Conservation (phyloP, 2,113 vertebrate species). For the Puffinus mauretanicus region DNA sequence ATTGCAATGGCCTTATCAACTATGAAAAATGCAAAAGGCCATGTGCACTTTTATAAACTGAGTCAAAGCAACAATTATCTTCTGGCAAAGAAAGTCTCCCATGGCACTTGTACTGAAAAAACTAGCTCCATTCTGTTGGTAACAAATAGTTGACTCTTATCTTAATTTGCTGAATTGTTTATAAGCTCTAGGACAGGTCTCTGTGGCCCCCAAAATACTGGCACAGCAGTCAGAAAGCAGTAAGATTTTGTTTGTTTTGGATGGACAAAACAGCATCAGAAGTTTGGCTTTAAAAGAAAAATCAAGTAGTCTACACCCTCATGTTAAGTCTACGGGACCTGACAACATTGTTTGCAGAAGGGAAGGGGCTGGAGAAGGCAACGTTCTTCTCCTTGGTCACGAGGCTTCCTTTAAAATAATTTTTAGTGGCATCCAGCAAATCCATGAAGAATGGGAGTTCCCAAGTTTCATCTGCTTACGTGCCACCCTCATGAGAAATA, state of each 20-base stretch:
- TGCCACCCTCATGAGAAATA: neutral
- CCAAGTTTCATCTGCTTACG: neutral
- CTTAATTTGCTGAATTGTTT: neutral
- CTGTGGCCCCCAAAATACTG: neutral
- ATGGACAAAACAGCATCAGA: neutral
- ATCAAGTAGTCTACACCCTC: neutral
- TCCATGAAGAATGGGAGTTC: neutral
- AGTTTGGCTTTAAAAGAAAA: neutral
- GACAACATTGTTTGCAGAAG: neutral
- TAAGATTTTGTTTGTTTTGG: neutral
- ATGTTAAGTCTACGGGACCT: neutral
- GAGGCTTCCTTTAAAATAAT: neutral
- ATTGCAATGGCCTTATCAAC: neutral
- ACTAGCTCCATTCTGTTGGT: neutral
- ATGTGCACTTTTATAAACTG: neutral
- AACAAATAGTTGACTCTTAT: neutral
- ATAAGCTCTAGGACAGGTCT: neutral
- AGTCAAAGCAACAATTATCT: neutral
- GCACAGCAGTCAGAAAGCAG: neutral
- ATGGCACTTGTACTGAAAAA: constrained; percentile 9
- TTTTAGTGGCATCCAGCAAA: neutral
- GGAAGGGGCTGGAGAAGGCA: neutral
- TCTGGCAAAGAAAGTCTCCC: constrained; percentile 28
- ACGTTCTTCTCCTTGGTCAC: neutral
- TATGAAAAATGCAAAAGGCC: neutral